A percentile compares a stretch with the other conserved stretches of the same genome.
Conservation (phyloP, 92 coral and sea anemone genomes). For the Epizoanthus scotinus region DNA sequence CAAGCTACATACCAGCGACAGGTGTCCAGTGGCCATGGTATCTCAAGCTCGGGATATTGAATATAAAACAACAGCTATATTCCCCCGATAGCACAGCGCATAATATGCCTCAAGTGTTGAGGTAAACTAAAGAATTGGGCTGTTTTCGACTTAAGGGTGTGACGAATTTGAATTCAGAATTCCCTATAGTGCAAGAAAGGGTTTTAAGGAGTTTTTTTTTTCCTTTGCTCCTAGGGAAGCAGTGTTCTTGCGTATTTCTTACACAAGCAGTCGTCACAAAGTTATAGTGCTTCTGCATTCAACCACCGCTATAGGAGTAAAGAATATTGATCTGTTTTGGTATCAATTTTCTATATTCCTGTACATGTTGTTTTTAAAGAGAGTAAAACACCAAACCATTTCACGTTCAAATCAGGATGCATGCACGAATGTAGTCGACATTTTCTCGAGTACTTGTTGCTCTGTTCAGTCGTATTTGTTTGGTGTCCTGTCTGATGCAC, state of each 20-base stretch:
- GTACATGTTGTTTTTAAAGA: not conserved
- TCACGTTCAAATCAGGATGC: not conserved
- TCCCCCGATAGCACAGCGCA: not conserved
- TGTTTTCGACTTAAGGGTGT: not conserved
- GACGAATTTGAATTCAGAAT: not conserved
- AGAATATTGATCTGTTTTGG: not conserved
- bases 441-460: slow-evolving; percentile 1
- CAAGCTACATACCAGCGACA: slow-evolving; percentile 19
- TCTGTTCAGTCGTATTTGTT: not conserved
- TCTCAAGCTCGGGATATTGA: not conserved
- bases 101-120: not conserved
- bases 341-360: no score
- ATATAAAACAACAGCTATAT: slow-evolving; percentile 2
- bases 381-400: not conserved
- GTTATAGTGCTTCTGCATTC: not conserved
- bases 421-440: not conserved
- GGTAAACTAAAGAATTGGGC: not conserved
- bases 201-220: no score
- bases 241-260: not conserved
- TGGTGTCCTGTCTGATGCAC: not conserved
- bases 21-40: slow-evolving; percentile 32
- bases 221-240: no score
- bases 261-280: not conserved
- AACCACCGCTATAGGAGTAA: not conserved
- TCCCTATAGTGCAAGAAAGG: no score